Percentiles rank a stretch among this genome's conserved stretches.
phyloP scores from a whole-genome alignment of 92 coral and sea anemone species.

The Zoanthus sansibaricus region DNA sequence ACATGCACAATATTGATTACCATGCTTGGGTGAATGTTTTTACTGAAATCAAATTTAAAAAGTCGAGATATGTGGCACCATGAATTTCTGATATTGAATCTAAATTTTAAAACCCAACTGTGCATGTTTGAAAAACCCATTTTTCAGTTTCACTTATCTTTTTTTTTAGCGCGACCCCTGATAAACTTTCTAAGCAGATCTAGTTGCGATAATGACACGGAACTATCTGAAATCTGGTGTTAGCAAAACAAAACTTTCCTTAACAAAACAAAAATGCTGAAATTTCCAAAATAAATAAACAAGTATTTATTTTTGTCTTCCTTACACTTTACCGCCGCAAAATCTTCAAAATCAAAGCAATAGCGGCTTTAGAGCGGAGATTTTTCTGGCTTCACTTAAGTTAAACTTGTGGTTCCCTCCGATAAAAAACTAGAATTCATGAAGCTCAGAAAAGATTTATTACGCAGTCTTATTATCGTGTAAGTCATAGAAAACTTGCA shows the following conservation, averaged over 20 bases:
- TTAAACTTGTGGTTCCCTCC: not conserved
- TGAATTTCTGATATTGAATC: not conserved
- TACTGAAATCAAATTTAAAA: not conserved
- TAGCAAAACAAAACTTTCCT: not conserved
- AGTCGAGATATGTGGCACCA: not conserved
- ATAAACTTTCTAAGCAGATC: not conserved
- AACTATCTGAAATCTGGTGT: not conserved
- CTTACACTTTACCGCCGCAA: no score
- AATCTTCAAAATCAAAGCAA: no score
- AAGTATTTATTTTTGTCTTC: not conserved
- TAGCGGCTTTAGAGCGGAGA: no score
- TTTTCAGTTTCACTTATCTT: not conserved
- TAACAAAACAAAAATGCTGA: not conserved
- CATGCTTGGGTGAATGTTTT: not conserved
- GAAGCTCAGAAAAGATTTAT: no score
- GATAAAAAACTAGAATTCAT: no score
- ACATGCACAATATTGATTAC: not conserved
- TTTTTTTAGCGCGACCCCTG: not conserved
- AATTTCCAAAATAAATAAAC: not conserved
- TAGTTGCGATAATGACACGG: not conserved
- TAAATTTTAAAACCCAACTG: not conserved
- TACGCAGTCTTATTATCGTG: not conserved
- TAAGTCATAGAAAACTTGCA: not conserved
- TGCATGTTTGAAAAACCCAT: not conserved
- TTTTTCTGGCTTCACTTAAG: not conserved